A percentile compares a stretch with the other conserved stretches of the same genome.
phyloP scores from a whole-genome alignment of 2,888 invertebrate genomes.

The Tanytarsus gracilentus region DNA sequence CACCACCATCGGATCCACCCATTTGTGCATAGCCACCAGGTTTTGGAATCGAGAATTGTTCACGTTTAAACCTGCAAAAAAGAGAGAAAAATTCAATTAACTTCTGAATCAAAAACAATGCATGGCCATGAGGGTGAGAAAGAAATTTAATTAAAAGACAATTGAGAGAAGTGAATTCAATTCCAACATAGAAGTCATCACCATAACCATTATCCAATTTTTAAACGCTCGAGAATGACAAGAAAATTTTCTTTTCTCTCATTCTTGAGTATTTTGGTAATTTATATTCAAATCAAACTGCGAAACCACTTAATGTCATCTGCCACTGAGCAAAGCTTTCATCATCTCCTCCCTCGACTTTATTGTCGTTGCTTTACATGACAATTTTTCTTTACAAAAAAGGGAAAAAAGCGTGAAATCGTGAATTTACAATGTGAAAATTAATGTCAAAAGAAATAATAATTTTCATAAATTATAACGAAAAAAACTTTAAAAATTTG shows the following conservation, averaged over 20 bases:
- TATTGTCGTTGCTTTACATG: slow-evolving; percentile 1
- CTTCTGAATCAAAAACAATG: slow-evolving; percentile 12
- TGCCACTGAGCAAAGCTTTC: slow-evolving; percentile 4
- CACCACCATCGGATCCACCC: slow-evolving; percentile 37
- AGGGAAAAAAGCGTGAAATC: background rate
- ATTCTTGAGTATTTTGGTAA: slow-evolving; percentile 11
- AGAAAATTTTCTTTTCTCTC: background rate
- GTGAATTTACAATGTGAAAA: background rate
- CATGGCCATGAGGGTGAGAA: slow-evolving; percentile 8
- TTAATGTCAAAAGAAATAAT: too few relatives aligned
- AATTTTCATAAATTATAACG: too few relatives aligned
- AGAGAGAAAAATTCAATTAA: slow-evolving; percentile 23
- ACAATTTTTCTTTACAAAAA: background rate
- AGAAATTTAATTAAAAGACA: slow-evolving; percentile 29
- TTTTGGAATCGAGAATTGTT: slow-evolving; percentile 39
- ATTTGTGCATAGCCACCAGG: slow-evolving; percentile 39
- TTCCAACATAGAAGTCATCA: slow-evolving; percentile 3
- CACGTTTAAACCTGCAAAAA: slow-evolving; percentile 31
- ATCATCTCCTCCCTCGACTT: background rate
- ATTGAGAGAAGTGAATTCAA: slow-evolving; percentile 1
- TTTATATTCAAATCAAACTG: slow-evolving; percentile 29
- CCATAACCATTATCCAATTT: slow-evolving; percentile 22
- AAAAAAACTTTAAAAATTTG: too few relatives aligned
- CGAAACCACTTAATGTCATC: slow-evolving; percentile 29
- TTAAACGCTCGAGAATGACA: slow-evolving; percentile 4